These are phyloP conservation scores for Argyrosomus japonicus DNA, from an alignment of 2,113 vertebrate genomes.

Conservation along the genomic window DNA sequence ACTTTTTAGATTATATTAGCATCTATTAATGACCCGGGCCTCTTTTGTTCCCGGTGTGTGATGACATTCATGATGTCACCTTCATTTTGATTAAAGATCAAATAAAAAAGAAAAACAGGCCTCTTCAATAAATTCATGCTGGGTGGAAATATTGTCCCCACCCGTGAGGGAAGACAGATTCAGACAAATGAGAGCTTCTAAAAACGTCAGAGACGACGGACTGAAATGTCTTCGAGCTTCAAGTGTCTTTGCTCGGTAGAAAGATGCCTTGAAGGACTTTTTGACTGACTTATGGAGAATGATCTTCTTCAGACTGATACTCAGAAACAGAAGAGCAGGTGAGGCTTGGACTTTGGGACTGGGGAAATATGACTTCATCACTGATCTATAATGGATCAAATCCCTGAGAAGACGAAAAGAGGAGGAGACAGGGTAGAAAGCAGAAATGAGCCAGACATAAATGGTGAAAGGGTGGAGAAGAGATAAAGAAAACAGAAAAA, in stretches of 20 bases:
- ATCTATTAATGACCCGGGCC: constrained; percentile 65
- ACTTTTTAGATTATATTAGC: constrained; percentile 55
- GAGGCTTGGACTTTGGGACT: constrained; percentile 31
- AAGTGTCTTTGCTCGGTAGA: constrained; percentile 34
- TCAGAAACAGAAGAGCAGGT: constrained; percentile 45
- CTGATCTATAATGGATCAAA: constrained; percentile 72
- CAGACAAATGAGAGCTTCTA: constrained; percentile 45
- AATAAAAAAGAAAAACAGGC: constrained; percentile 35
- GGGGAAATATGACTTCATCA: constrained; percentile 35
- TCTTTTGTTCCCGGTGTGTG: constrained; percentile 50
- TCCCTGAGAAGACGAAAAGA: neutral
- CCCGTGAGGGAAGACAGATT: constrained; percentile 22
- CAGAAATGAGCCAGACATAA: constrained; percentile 10
- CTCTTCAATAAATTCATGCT: constrained; percentile 44
- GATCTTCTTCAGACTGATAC: constrained; percentile 48
- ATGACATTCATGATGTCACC: constrained; percentile 69
- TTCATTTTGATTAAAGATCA: constrained; percentile 73
- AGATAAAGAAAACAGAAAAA: constrained; percentile 3
- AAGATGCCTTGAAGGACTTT: constrained; percentile 39
- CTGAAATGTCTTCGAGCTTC: constrained; percentile 18
- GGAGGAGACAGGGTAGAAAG: neutral
- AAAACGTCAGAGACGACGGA: neutral
- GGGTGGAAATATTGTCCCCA: constrained; percentile 35
- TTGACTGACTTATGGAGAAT: constrained; percentile 59
- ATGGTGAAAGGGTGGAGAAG: neutral